Evolutionary conservation across 2,113 vertebrate species (phyloP).

Genomic region (Entelurus aequoreus): DNA sequence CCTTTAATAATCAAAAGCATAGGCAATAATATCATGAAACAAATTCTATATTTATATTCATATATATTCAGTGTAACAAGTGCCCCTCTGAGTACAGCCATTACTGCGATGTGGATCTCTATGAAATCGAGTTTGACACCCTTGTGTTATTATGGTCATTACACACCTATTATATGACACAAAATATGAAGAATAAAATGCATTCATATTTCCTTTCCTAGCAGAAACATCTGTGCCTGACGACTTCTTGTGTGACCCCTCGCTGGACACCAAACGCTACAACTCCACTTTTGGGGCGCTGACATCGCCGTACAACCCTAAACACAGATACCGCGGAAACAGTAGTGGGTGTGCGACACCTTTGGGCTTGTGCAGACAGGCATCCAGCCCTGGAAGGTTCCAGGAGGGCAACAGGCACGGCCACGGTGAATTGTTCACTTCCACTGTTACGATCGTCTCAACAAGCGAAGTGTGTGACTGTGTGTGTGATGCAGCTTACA

Average conservation of each 20-base stretch:
- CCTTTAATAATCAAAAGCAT: too few species aligned
- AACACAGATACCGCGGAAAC: constrained; percentile 68
- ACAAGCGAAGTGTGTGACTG: too few species aligned
- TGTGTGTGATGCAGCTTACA: constrained; percentile 73
- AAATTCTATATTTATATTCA: too few species aligned
- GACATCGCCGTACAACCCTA: constrained; percentile 65
- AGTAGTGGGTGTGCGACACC: constrained; percentile 62
- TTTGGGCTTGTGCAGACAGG: constrained; percentile 68
- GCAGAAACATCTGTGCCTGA: constrained; percentile 77
- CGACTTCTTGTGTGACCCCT: constrained; percentile 74
- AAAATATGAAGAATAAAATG: background rate
- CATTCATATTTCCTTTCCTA: constrained; percentile 30
- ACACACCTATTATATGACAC: too few species aligned
- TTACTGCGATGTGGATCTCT: too few species aligned
- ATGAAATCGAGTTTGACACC: too few species aligned
- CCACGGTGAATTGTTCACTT: constrained; percentile 65
- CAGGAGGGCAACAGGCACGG: constrained; percentile 81
- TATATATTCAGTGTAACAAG: too few species aligned
- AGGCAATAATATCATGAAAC: too few species aligned
- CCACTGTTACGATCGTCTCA: background rate
- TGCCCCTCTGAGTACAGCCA: too few species aligned
- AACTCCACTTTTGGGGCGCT: constrained; percentile 72
- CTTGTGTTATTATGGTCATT: too few species aligned
- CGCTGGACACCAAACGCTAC: constrained; percentile 74
- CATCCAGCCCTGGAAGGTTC: constrained; percentile 76